phyloP scores from a whole-genome alignment of 2,888 invertebrate species.

The Mylabris sibirica region DNA sequence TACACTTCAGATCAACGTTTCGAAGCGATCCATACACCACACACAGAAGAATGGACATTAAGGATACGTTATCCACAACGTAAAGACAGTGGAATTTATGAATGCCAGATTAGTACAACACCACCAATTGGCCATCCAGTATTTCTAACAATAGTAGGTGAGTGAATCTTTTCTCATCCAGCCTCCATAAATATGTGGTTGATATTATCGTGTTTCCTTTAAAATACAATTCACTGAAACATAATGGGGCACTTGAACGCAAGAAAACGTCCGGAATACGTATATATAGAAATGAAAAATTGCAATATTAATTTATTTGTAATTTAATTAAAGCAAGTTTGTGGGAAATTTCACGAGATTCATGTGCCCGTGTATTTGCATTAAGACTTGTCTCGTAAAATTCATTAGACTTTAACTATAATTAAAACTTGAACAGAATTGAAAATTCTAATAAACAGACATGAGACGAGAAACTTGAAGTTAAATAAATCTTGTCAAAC shows the following conservation, averaged over 20 bases:
- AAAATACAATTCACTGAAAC: too few species aligned
- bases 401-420: constrained; percentile 24
- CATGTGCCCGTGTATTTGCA: constrained; percentile 19
- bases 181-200: too few species aligned
- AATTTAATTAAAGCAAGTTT: constrained; percentile 27
- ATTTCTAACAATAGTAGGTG: constrained; percentile 83
- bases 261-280: neutral
- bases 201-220: too few species aligned
- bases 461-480: neutral
- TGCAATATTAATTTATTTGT: constrained; percentile 28
- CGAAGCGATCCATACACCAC: constrained; percentile 85
- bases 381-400: constrained; percentile 35
- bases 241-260: neutral
- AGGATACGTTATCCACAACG: constrained; percentile 77
- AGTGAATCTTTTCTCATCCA: constrained; percentile 61
- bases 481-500: neutral
- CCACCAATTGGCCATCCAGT: constrained; percentile 86
- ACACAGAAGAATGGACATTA: constrained; percentile 87
- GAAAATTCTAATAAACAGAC: constrained; percentile 30
- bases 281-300: constrained; percentile 6
- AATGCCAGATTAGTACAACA: constrained; percentile 91
- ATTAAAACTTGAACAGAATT: constrained; percentile 36
- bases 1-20: constrained; percentile 87
- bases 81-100: constrained; percentile 81
- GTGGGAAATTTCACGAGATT: constrained; percentile 6